Evolutionary conservation across 1,140 invertebrate genomes (phyloP).

Genomic region (Formica exsecta): DNA sequence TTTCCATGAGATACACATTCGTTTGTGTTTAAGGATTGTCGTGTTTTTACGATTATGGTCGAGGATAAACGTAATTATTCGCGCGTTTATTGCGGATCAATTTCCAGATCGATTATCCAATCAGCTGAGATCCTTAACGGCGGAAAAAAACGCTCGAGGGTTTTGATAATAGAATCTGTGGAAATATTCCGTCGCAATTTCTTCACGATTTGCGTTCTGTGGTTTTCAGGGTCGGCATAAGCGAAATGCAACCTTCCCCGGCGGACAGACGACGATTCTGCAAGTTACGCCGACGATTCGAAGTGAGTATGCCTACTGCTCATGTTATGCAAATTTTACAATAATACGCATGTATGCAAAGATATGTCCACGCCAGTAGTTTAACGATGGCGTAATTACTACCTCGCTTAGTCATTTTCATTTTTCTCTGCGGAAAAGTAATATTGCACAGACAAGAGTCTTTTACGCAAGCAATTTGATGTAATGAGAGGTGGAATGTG

Average conservation of each 20-base stretch:
- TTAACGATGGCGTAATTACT: constrained; percentile 47
- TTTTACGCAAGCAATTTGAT: constrained; percentile 38
- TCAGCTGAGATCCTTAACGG: background rate
- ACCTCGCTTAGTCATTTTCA: background rate
- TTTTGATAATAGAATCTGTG: constrained; percentile 20
- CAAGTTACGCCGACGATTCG: constrained; percentile 84
- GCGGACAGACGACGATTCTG: constrained; percentile 89
- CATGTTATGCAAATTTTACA: constrained; percentile 41
- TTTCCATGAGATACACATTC: background rate
- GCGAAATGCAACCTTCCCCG: constrained; percentile 93
- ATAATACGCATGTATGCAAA: background rate
- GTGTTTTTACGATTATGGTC: constrained; percentile 23
- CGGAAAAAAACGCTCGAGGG: background rate
- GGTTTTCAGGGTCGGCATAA: constrained; percentile 91
- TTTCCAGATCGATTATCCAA: constrained; percentile 36
- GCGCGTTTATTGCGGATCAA: constrained; percentile 32
- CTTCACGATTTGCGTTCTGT: constrained; percentile 57
- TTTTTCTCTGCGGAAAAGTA: constrained; percentile 10
- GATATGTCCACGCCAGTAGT: constrained; percentile 20
- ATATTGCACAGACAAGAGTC: constrained; percentile 13
- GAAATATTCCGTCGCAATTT: background rate
- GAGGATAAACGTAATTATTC: constrained; percentile 7
- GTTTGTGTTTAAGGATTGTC: constrained; percentile 1
- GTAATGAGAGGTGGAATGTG: constrained; percentile 24
- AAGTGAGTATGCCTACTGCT: constrained; percentile 80